Percentiles rank a stretch among this genome's conserved stretches.
Conservation (phyloP, 2,797 vertebrate genomes). For the Rhynchotus rufescens region DNA sequence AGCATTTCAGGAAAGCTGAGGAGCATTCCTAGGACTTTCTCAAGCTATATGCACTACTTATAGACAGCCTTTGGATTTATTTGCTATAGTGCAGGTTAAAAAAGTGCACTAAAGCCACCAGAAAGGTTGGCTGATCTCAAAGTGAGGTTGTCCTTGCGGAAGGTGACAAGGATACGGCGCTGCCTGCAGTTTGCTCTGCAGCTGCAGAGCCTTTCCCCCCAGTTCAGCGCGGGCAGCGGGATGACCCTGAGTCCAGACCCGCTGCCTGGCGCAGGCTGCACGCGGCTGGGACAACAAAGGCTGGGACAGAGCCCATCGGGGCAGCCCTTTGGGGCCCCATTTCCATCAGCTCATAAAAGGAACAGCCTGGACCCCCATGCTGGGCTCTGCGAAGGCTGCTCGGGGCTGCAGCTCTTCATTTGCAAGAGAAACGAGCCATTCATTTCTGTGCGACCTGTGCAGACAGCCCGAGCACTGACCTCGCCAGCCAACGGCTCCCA, state of each 20-base stretch:
- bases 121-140: background rate
- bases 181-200: conserved; percentile 1
- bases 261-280: background rate
- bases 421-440: conserved; percentile 71
- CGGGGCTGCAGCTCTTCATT: conserved; percentile 56
- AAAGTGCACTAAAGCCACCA: conserved; percentile 24
- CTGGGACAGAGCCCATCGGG: conserved; percentile 11
- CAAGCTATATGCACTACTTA: background rate
- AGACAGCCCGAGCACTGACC: conserved; percentile 34
- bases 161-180: background rate
- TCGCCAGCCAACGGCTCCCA: background rate
- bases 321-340: conserved; percentile 36
- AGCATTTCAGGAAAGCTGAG: conserved; percentile 3
- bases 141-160: background rate
- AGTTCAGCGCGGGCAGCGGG: background rate
- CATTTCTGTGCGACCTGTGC: conserved; percentile 39
- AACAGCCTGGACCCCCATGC: conserved; percentile 60
- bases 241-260: conserved; percentile 16
- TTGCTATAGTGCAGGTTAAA: background rate
- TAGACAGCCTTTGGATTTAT: background rate
- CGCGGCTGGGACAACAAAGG: conserved; percentile 44
- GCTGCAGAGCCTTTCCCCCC: background rate
- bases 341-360: conserved; percentile 59
- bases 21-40: background rate
- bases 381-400: conserved; percentile 54